Percentiles rank a stretch among this genome's conserved stretches.
These are phyloP conservation scores for Sinelater perroti DNA, from an alignment of 2,888 invertebrate species.

Conservation along the genomic window DNA sequence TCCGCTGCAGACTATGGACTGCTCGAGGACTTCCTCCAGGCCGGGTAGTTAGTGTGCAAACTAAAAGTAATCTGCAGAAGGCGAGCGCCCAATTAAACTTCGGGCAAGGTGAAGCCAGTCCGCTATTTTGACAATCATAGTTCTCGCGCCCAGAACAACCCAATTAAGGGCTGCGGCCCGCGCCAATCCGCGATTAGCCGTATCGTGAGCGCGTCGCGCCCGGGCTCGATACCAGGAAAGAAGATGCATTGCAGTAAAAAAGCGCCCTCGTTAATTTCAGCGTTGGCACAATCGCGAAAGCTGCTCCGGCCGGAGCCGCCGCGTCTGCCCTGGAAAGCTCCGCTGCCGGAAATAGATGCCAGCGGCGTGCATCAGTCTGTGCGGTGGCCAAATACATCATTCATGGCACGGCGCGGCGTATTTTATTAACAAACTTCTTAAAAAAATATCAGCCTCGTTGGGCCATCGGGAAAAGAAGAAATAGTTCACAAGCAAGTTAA, in stretches of 20 bases:
- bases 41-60: not conserved
- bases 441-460: no score
- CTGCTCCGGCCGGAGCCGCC: slow-evolving; percentile 20
- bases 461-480: no score
- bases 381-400: slow-evolving; percentile 25
- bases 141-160: not conserved
- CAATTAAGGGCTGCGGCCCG: not conserved
- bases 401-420: no score
- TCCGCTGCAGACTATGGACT: no score
- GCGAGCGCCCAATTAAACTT: slow-evolving; percentile 3
- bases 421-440: no score
- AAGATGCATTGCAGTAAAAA: slow-evolving; percentile 21
- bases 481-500: slow-evolving; percentile 8
- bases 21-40: no score
- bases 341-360: slow-evolving; percentile 20
- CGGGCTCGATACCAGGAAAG: slow-evolving; percentile 9
- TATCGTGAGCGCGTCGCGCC: no score
- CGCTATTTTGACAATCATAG: not conserved
- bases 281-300: slow-evolving; percentile 26
- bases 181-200: no score
- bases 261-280: slow-evolving; percentile 27
- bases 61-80: not conserved
- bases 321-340: slow-evolving; percentile 21
- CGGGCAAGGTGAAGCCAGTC: not conserved
- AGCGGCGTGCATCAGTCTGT: slow-evolving; percentile 14